Percentiles rank a stretch among this genome's conserved stretches.
Conservation (phyloP, 64 coral and sea anemone species). For the Pachyseris speciosa region DNA sequence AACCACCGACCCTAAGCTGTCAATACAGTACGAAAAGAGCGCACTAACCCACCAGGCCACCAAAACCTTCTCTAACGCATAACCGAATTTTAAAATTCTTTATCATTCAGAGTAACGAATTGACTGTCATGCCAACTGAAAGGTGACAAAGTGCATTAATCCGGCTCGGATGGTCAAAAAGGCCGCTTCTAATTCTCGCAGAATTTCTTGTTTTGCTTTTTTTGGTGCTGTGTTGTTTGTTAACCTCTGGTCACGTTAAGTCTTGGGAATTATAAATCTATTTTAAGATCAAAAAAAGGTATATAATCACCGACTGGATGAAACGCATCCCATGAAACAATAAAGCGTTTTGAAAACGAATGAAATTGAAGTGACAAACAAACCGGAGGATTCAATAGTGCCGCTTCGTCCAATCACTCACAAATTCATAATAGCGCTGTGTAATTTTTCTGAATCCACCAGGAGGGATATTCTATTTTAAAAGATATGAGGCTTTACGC, state of each 20-base stretch:
- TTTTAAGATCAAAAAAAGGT: background rate
- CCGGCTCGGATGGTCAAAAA: too few relatives aligned
- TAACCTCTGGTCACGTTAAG: background rate
- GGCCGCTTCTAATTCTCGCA: too few relatives aligned
- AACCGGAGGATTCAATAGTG: background rate
- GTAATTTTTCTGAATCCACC: background rate
- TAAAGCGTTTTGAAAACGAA: background rate
- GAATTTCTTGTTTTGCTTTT: slow-evolving; percentile 33
- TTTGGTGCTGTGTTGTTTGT: background rate
- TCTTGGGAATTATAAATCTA: background rate
- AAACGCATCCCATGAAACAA: too few relatives aligned
- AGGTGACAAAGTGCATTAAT: too few relatives aligned
- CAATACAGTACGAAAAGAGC: too few relatives aligned
- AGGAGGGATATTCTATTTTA: background rate
- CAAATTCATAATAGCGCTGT: background rate
- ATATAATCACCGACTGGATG: background rate
- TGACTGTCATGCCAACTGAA: too few relatives aligned
- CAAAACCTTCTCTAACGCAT: too few relatives aligned
- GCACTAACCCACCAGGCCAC: too few relatives aligned
- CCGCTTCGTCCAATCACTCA: background rate
- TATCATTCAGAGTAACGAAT: too few relatives aligned
- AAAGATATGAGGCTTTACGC: background rate
- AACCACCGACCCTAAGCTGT: too few relatives aligned
- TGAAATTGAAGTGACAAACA: background rate
- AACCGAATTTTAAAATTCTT: too few relatives aligned